Evolutionary conservation across 2,113 vertebrate species (phyloP).

Genomic region (Phycodurus eques): DNA sequence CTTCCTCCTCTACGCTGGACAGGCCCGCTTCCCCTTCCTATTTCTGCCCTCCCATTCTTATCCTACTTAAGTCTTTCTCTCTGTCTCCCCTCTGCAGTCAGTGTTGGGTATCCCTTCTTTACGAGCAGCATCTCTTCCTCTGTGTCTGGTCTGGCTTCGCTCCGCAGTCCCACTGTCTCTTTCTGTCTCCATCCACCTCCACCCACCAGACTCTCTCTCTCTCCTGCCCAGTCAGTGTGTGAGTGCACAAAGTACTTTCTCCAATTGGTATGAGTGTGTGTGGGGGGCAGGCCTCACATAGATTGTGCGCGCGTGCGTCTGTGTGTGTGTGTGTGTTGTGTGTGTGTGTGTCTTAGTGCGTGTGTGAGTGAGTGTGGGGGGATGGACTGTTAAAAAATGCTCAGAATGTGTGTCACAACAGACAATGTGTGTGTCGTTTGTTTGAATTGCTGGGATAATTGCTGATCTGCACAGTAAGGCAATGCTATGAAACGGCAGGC

Average conservation of each 20-base stretch:
- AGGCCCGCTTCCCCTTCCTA: constrained; percentile 45
- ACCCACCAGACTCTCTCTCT: constrained; percentile 45
- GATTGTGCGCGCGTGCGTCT: constrained; percentile 29
- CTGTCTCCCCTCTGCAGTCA: constrained; percentile 8
- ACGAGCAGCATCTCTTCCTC: constrained; percentile 18
- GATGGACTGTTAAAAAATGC: constrained; percentile 52
- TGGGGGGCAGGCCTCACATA: constrained; percentile 42
- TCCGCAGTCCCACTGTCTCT: constrained; percentile 45
- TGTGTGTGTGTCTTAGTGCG: neutral
- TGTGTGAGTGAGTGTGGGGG: constrained; percentile 22
- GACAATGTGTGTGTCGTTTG: constrained; percentile 42
- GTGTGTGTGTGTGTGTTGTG: constrained; percentile 6
- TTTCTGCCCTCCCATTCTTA: constrained; percentile 46
- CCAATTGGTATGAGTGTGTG: constrained; percentile 62
- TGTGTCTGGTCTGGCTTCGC: constrained; percentile 36
- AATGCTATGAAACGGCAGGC: constrained; percentile 47
- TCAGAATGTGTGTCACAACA: constrained; percentile 54
- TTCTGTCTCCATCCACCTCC: constrained; percentile 51
- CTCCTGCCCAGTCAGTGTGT: constrained; percentile 53
- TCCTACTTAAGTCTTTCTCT: constrained; percentile 18
- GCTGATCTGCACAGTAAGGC: constrained; percentile 60
- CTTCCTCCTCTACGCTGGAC: constrained; percentile 56
- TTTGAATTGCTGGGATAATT: constrained; percentile 25
- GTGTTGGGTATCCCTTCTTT: constrained; percentile 17
- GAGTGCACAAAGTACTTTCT: constrained; percentile 70